phyloP scores from a whole-genome alignment of 2,113 vertebrate species.

The Galbula dea region DNA sequence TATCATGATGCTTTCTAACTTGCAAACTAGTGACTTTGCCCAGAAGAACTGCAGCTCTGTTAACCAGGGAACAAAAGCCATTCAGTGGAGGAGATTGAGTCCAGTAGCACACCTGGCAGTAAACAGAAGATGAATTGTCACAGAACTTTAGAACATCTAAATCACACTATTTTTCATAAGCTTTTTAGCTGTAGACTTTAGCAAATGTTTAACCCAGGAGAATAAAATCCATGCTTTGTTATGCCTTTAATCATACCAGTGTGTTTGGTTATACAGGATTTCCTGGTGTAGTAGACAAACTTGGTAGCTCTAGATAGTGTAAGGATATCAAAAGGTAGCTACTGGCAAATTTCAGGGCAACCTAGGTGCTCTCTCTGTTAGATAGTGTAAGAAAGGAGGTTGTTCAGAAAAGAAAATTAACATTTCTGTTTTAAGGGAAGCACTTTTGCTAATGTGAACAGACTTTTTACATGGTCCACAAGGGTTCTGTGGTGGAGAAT shows the following conservation, averaged over 20 bases:
- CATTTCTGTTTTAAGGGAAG: not conserved
- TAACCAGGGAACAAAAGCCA: not conserved
- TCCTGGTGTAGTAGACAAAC: not conserved
- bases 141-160: not conserved
- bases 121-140: not conserved
- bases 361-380: not conserved
- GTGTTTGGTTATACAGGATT: not conserved
- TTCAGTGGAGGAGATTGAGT: not conserved
- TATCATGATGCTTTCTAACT: not conserved
- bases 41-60: not conserved
- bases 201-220: not conserved
- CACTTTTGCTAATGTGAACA: not conserved
- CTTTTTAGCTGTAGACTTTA: not conserved
- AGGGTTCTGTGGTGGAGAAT: not conserved
- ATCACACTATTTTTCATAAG: not conserved
- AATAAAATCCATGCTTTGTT: not conserved
- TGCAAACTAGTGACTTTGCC: not conserved
- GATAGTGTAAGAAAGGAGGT: not conserved
- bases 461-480: not conserved
- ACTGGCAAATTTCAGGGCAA: not conserved
- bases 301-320: not conserved
- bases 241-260: not conserved
- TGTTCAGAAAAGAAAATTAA: not conserved
- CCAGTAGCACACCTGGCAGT: not conserved
- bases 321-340: not conserved